Percentiles rank a stretch among this genome's conserved stretches.
Evolutionary conservation across 1,140 invertebrate species (phyloP).

Genomic region (Caligus rogercresseyi): DNA sequence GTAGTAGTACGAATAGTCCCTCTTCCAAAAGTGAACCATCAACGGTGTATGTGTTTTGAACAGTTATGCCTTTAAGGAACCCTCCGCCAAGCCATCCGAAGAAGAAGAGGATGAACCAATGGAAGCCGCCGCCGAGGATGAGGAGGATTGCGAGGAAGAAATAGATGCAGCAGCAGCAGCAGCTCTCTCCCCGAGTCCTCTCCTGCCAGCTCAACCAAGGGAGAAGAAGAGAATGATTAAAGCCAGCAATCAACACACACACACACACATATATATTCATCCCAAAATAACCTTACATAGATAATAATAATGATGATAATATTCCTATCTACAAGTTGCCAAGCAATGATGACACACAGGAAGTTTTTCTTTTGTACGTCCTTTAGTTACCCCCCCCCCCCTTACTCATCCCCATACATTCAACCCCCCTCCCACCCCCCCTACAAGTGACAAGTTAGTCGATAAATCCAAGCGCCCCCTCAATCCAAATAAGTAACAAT

Average conservation of each 20-base stretch:
- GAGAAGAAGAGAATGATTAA: conserved; percentile 14
- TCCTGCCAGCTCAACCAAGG: conserved; percentile 15
- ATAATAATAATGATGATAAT: too few species aligned
- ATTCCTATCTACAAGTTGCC: too few species aligned
- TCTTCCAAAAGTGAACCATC: conserved; percentile 48
- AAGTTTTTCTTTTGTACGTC: too few species aligned
- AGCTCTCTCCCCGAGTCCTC: conserved; percentile 7
- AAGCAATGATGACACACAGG: too few species aligned
- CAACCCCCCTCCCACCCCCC: too few species aligned
- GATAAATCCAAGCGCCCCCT: too few species aligned
- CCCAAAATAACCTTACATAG: conserved; percentile 34
- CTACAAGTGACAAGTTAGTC: too few species aligned
- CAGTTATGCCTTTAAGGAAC: conserved; percentile 24
- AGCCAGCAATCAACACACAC: too few species aligned
- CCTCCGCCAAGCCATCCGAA: conserved; percentile 20
- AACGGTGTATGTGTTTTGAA: conserved; percentile 81
- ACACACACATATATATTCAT: too few species aligned
- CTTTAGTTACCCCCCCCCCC: too few species aligned
- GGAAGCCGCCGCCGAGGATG: conserved; percentile 21
- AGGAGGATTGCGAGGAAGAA: conserved; percentile 20
- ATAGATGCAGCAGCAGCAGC: conserved; percentile 14
- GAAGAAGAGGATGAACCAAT: conserved; percentile 22
- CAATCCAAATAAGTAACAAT: too few species aligned
- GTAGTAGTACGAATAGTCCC: conserved; percentile 13
- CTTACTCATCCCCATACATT: too few species aligned